phyloP scores from a whole-genome alignment of 2,888 invertebrate species.

The Aphrophora alni region DNA sequence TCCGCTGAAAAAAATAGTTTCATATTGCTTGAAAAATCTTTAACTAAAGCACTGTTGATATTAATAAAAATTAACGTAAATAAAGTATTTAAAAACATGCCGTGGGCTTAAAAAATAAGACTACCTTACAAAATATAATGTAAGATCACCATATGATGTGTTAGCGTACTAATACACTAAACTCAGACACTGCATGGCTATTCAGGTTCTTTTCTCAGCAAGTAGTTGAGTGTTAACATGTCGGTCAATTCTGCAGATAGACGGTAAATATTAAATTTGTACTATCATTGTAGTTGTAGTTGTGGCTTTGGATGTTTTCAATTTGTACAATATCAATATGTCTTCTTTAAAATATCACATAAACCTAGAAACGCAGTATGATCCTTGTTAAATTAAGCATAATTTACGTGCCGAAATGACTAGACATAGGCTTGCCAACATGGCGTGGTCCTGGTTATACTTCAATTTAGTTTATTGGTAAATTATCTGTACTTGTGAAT shows the following conservation, averaged over 20 bases:
- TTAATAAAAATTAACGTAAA: background rate
- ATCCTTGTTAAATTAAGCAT: background rate
- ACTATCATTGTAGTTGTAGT: background rate
- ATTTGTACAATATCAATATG: background rate
- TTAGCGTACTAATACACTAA: background rate
- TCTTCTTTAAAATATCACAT: background rate
- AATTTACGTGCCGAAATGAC: background rate
- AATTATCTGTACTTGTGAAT: background rate
- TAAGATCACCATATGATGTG: background rate
- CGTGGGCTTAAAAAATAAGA: background rate
- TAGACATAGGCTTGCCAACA: constrained; percentile 27
- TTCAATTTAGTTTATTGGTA: background rate
- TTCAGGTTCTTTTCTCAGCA: constrained; percentile 42
- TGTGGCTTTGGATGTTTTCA: constrained; percentile 54
- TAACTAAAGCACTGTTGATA: background rate
- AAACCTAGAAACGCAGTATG: background rate
- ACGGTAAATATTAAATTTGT: constrained; percentile 67
- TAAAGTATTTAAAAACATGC: background rate
- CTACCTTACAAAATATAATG: background rate
- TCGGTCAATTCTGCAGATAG: constrained; percentile 76
- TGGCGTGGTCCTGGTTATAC: constrained; percentile 23
- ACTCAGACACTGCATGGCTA: background rate
- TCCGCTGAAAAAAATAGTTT: background rate
- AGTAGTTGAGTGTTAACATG: constrained; percentile 73
- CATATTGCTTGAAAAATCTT: background rate